Conservation (phyloP, 2,888 invertebrate species). For the Helobdella robusta region DNA sequence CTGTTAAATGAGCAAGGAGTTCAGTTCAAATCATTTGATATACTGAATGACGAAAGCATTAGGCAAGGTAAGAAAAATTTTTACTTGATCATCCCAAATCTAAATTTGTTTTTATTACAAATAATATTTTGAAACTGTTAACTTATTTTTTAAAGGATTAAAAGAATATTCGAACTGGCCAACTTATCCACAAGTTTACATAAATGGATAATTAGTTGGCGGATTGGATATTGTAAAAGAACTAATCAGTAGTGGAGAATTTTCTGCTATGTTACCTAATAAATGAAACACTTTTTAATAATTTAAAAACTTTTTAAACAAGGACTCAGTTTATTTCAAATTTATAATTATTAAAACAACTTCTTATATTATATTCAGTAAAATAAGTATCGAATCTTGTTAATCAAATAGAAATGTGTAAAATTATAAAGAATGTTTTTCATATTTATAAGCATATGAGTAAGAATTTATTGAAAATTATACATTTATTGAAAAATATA, state of each 20-base stretch:
- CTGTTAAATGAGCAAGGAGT: conserved; percentile 59
- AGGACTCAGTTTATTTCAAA: too few species aligned
- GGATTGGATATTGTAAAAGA: conserved; percentile 52
- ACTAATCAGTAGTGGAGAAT: conserved; percentile 41
- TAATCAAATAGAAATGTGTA: too few species aligned
- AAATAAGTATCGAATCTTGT: too few species aligned
- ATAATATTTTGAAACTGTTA: too few species aligned
- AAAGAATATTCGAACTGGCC: conserved; percentile 53
- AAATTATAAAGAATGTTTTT: too few species aligned
- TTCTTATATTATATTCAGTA: too few species aligned
- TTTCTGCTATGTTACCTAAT: conserved; percentile 35
- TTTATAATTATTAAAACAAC: too few species aligned
- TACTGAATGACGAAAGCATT: conserved; percentile 53
- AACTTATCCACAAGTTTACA: conserved; percentile 55
- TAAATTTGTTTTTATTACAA: not conserved
- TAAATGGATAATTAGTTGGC: conserved; percentile 54
- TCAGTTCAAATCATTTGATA: conserved; percentile 53
- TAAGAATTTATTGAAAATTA: too few species aligned
- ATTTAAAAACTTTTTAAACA: too few species aligned
- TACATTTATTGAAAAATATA: too few species aligned
- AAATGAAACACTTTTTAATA: too few species aligned
- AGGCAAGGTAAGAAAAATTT: conserved; percentile 45
- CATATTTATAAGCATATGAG: too few species aligned
- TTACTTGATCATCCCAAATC: not conserved
- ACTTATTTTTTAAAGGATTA: conserved; percentile 38